These are phyloP conservation scores for Formica selysi DNA, from an alignment of 1,140 invertebrate species.

Conservation along the genomic window DNA sequence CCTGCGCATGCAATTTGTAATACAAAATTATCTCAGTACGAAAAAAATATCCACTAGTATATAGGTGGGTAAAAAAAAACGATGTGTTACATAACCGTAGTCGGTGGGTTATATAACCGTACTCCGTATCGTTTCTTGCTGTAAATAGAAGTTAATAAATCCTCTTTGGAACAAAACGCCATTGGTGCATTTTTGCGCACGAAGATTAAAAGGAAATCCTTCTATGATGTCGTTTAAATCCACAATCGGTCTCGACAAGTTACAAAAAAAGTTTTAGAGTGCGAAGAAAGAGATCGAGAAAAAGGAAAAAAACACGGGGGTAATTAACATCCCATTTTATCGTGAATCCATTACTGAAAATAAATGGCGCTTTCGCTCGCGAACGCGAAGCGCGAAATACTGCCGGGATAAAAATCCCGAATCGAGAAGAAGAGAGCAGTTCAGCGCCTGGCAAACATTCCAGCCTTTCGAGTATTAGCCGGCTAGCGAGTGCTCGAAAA, in stretches of 20 bases:
- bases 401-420: constrained; percentile 36
- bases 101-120: too few relatives aligned
- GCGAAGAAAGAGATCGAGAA: background rate
- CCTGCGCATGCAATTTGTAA: background rate
- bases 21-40: background rate
- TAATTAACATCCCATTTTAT: constrained; percentile 60
- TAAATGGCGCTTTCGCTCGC: background rate
- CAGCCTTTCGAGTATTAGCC: constrained; percentile 4
- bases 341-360: constrained; percentile 31
- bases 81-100: background rate
- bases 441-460: constrained; percentile 42
- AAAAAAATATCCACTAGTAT: constrained; percentile 11
- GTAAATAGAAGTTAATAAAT: constrained; percentile 60
- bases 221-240: constrained; percentile 47
- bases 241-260: background rate
- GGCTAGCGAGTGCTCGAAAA: constrained; percentile 40
- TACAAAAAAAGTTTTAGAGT: background rate
- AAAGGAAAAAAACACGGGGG: background rate
- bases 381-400: constrained; percentile 14
- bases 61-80: background rate
- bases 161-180: constrained; percentile 43
- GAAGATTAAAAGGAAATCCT: constrained; percentile 57
- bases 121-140: constrained; percentile 14
- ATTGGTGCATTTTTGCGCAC: constrained; percentile 31
- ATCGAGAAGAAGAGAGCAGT: constrained; percentile 4